phyloP scores from a whole-genome alignment of 2,888 invertebrate species.

The Apocheima hispidaria region DNA sequence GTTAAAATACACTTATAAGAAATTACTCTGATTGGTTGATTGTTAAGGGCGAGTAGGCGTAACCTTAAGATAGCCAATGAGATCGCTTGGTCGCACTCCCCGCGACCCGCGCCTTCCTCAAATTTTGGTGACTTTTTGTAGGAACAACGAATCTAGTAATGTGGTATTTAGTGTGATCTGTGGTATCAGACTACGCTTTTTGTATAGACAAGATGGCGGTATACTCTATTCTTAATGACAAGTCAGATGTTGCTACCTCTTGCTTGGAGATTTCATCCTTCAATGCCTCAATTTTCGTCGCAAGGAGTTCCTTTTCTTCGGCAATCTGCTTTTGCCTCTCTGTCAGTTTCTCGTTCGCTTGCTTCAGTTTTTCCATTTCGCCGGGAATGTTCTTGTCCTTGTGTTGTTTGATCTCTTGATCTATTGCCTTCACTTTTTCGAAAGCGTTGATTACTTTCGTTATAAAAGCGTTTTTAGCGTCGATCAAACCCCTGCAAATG shows the following conservation, averaged over 20 bases:
- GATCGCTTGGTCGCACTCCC: too few relatives aligned
- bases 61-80: too few relatives aligned
- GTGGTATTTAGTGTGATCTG: too few relatives aligned
- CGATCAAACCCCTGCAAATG: constrained; percentile 66
- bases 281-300: constrained; percentile 82
- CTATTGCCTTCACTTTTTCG: constrained; percentile 83
- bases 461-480: constrained; percentile 75
- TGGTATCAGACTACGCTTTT: too few relatives aligned
- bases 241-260: constrained; percentile 58
- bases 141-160: too few relatives aligned
- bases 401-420: constrained; percentile 85
- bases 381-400: constrained; percentile 82
- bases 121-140: too few relatives aligned
- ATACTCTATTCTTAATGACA: too few relatives aligned
- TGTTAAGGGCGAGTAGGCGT: too few relatives aligned
- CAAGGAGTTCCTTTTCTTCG: constrained; percentile 73
- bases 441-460: constrained; percentile 71
- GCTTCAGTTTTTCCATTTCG: constrained; percentile 82
- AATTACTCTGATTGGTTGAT: too few relatives aligned
- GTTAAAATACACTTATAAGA: too few relatives aligned
- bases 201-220: too few relatives aligned
- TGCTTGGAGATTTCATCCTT: constrained; percentile 87
- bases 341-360: constrained; percentile 77
- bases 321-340: constrained; percentile 80
- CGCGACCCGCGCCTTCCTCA: too few relatives aligned